These are phyloP conservation scores for Trematomus bernacchii DNA, from an alignment of 2,797 vertebrate species.

Conservation along the genomic window DNA sequence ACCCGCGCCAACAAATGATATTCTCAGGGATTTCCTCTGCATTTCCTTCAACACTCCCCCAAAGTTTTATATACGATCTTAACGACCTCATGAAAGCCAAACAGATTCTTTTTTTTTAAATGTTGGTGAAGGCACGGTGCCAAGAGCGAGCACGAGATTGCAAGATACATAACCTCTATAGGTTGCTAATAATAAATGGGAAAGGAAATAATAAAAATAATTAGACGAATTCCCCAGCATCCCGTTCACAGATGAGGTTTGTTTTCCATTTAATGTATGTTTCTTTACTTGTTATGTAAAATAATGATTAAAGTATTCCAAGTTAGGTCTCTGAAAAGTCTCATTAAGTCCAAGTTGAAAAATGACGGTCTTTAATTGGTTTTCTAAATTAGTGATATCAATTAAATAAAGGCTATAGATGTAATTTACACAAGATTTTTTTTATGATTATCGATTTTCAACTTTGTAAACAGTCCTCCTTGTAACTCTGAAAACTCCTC, in stretches of 20 bases:
- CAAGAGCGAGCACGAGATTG: conserved; percentile 47
- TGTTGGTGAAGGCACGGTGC: conserved; percentile 54
- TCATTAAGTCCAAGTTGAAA: neutral
- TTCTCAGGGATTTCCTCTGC: neutral
- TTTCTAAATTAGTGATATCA: neutral
- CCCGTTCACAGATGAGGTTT: conserved; percentile 7
- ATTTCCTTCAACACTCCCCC: conserved; percentile 10
- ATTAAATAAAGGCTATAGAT: neutral
- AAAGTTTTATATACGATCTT: conserved; percentile 49
- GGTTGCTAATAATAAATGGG: conserved; percentile 5
- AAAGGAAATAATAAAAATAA: conserved; percentile 21
- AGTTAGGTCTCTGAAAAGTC: neutral
- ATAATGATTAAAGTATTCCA: neutral
- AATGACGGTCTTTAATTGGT: neutral
- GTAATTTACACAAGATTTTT: neutral
- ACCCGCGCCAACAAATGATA: neutral
- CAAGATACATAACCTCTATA: conserved; percentile 29
- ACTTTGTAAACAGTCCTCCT: neutral
- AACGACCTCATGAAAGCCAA: conserved; percentile 57
- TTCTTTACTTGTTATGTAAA: neutral
- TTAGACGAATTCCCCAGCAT: neutral
- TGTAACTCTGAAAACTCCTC: neutral
- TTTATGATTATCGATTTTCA: neutral
- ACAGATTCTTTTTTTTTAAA: conserved; percentile 39
- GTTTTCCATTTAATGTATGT: conserved; percentile 10